phyloP scores from a whole-genome alignment of 2,888 invertebrate species.

The Pelosia muscerda region DNA sequence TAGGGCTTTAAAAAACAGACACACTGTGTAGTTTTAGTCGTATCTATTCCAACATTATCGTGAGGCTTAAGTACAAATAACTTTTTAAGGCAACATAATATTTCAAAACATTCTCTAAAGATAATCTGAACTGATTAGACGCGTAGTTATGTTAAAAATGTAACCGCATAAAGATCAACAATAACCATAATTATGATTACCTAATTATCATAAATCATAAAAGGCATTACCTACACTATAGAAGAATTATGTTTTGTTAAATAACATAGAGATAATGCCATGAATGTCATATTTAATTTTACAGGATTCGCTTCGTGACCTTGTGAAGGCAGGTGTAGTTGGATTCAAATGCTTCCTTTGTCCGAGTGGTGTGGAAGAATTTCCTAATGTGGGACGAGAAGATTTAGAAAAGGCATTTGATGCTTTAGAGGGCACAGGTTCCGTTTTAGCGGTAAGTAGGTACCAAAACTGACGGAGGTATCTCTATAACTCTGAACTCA shows the following conservation, averaged over 20 bases:
- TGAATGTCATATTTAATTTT: conserved; percentile 32
- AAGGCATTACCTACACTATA: not conserved
- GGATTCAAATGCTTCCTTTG: conserved; percentile 92
- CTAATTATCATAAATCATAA: not conserved
- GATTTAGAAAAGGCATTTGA: conserved; percentile 87
- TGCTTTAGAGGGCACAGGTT: conserved; percentile 87
- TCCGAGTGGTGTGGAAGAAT: conserved; percentile 90
- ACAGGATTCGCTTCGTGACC: conserved; percentile 85
- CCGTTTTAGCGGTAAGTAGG: conserved; percentile 89
- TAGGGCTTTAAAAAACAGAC: not conserved
- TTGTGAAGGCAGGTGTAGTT: conserved; percentile 89
- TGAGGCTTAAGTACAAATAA: not conserved
- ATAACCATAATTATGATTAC: not conserved
- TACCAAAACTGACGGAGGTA: too few species aligned
- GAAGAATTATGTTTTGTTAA: not conserved
- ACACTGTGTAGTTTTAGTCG: not conserved
- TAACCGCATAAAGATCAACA: not conserved
- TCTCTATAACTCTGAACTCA: too few species aligned
- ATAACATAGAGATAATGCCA: not conserved
- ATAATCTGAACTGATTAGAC: conserved; percentile 18
- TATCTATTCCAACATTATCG: not conserved
- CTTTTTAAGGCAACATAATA: conserved; percentile 1
- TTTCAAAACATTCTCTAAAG: not conserved
- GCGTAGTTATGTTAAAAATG: not conserved
- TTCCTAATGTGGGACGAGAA: conserved; percentile 86